Conservation (phyloP, 2,113 vertebrate genomes). For the Himantopus leucocephalus region DNA sequence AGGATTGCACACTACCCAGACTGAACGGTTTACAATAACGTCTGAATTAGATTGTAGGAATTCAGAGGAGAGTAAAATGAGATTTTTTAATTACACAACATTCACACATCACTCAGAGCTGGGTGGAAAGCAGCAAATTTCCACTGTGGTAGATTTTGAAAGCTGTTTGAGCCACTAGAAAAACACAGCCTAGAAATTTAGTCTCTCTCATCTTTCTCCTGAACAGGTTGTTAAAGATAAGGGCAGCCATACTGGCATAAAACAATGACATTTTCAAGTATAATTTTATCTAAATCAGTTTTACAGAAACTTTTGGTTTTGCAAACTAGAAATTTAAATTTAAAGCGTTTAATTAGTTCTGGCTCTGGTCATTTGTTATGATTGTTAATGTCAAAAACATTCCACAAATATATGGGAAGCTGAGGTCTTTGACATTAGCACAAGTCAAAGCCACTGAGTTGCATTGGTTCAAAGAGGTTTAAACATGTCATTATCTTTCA, state of each 20-base stretch:
- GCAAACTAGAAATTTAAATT: background rate
- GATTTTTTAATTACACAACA: background rate
- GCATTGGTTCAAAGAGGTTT: background rate
- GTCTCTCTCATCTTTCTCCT: background rate
- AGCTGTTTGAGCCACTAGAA: background rate
- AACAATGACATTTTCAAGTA: background rate
- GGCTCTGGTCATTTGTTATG: background rate
- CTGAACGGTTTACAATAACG: background rate
- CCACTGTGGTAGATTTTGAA: background rate
- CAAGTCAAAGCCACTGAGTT: background rate
- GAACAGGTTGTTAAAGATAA: background rate
- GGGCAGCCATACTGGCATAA: background rate
- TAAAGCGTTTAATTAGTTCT: background rate
- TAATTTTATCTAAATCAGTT: background rate
- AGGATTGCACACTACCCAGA: background rate
- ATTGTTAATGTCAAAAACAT: background rate
- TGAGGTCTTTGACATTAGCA: background rate
- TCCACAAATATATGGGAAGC: background rate
- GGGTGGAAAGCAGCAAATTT: background rate
- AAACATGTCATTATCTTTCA: background rate
- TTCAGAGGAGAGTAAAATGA: background rate
- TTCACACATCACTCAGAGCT: background rate
- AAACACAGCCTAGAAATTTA: background rate
- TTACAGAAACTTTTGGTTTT: background rate
- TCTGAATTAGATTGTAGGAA: background rate